Conservation (phyloP, 1,140 invertebrate species). For the Stegodyphus dumicola region DNA sequence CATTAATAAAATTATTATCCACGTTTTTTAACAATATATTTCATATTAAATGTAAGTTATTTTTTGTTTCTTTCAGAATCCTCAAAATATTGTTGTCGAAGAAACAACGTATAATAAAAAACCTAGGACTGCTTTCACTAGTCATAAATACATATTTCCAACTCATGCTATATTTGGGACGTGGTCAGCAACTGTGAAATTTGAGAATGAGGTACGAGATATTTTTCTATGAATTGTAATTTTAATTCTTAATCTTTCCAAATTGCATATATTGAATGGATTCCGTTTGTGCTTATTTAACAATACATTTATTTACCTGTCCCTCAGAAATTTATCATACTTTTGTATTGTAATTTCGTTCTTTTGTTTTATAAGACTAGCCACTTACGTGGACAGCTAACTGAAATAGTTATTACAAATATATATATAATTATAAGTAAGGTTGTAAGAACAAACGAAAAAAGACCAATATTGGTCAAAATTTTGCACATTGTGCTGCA, state of each 20-base stretch:
- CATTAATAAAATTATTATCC: too few relatives aligned
- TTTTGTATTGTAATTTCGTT: too few relatives aligned
- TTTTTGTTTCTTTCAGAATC: conserved; percentile 60
- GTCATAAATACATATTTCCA: conserved; percentile 62
- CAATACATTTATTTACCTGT: too few relatives aligned
- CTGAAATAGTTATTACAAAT: too few relatives aligned
- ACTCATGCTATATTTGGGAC: conserved; percentile 60
- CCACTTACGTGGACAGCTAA: too few relatives aligned
- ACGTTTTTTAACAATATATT: too few relatives aligned
- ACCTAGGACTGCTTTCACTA: conserved; percentile 35
- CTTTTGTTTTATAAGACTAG: too few relatives aligned
- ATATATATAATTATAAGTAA: too few relatives aligned
- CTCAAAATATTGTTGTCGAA: conserved; percentile 62
- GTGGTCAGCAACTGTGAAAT: conserved; percentile 60
- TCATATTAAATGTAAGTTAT: neutral
- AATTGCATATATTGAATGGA: neutral
- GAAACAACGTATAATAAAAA: conserved; percentile 24
- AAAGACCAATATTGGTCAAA: too few relatives aligned
- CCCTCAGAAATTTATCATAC: too few relatives aligned
- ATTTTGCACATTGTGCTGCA: too few relatives aligned
- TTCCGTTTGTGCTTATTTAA: neutral
- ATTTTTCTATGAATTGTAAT: neutral
- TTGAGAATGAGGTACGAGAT: conserved; percentile 44
- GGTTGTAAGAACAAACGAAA: too few relatives aligned
- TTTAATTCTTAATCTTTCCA: neutral